Evolutionary conservation across 2,888 invertebrate genomes (phyloP).

Genomic region (Baccha elongata): DNA sequence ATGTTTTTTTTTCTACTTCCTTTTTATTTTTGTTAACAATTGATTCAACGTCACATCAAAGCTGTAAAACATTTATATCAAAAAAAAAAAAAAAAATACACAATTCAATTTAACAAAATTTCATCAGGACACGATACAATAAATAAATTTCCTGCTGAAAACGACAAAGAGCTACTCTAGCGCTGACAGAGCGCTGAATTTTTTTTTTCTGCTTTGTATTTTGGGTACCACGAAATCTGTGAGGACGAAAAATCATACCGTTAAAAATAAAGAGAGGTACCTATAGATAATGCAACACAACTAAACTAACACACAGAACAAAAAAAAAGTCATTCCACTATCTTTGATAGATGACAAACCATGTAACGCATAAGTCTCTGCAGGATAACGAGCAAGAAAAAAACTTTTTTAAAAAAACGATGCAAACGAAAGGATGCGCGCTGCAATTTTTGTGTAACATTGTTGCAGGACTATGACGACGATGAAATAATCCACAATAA

Average conservation of each 20-base stretch:
- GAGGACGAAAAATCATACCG: constrained; percentile 5
- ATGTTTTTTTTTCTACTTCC: neutral
- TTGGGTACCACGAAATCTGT: constrained; percentile 4
- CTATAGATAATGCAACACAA: constrained; percentile 31
- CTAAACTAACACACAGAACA: constrained; percentile 3
- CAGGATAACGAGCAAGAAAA: neutral
- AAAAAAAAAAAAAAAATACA: constrained; percentile 49
- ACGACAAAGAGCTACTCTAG: constrained; percentile 40
- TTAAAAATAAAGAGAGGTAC: constrained; percentile 10
- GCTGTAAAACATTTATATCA: constrained; percentile 65
- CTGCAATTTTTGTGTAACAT: constrained; percentile 69
- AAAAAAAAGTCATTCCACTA: constrained; percentile 27
- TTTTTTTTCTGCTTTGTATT: neutral
- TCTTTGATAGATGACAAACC: constrained; percentile 66
- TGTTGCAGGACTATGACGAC: constrained; percentile 45
- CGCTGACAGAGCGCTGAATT: constrained; percentile 37
- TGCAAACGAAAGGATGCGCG: constrained; percentile 53
- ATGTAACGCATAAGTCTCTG: constrained; percentile 62
- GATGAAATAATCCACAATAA: constrained; percentile 67
- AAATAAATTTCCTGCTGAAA: constrained; percentile 62
- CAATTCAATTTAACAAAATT: constrained; percentile 71
- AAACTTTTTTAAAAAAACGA: neutral
- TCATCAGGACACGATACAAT: constrained; percentile 65
- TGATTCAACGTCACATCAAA: constrained; percentile 62
- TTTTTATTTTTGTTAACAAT: constrained; percentile 11